Evolutionary conservation across 1,140 invertebrate genomes (phyloP).

Genomic region (Dysdera silvatica): DNA sequence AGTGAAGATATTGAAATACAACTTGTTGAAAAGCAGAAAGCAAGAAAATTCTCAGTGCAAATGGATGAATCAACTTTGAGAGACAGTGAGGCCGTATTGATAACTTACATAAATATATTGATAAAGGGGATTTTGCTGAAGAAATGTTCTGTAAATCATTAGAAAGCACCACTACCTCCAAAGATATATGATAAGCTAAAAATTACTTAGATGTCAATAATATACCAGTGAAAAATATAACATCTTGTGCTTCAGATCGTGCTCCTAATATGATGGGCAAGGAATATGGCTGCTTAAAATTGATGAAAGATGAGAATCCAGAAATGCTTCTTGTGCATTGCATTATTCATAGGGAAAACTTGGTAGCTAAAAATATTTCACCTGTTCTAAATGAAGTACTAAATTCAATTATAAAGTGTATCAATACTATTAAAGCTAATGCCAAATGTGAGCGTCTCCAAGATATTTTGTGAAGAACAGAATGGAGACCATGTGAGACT

Average conservation of each 20-base stretch:
- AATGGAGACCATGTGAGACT: neutral
- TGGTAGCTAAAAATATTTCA: conserved; percentile 7
- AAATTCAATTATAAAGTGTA: conserved; percentile 1
- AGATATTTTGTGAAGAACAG: conserved; percentile 3
- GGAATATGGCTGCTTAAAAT: conserved; percentile 12
- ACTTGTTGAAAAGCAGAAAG: conserved; percentile 34
- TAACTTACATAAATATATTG: conserved; percentile 33
- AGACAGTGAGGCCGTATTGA: conserved; percentile 33
- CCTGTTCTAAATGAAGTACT: conserved; percentile 1
- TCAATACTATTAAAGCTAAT: conserved; percentile 1
- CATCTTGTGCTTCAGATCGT: neutral
- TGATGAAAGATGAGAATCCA: conserved; percentile 21
- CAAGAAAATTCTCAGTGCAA: conserved; percentile 32
- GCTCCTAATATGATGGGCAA: conserved; percentile 8
- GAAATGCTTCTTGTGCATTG: conserved; percentile 10
- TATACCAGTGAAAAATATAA: conserved; percentile 2
- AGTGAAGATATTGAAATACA: conserved; percentile 33
- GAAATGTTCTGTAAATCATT: conserved; percentile 35
- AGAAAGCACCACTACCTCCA: conserved; percentile 35
- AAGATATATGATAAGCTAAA: conserved; percentile 30
- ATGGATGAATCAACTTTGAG: conserved; percentile 31
- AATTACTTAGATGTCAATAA: neutral
- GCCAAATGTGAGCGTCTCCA: conserved; percentile 2
- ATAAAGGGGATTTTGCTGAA: conserved; percentile 26
- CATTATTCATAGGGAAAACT: conserved; percentile 9